phyloP scores from a whole-genome alignment of 2,888 invertebrate genomes.

The Phortica okadai region DNA sequence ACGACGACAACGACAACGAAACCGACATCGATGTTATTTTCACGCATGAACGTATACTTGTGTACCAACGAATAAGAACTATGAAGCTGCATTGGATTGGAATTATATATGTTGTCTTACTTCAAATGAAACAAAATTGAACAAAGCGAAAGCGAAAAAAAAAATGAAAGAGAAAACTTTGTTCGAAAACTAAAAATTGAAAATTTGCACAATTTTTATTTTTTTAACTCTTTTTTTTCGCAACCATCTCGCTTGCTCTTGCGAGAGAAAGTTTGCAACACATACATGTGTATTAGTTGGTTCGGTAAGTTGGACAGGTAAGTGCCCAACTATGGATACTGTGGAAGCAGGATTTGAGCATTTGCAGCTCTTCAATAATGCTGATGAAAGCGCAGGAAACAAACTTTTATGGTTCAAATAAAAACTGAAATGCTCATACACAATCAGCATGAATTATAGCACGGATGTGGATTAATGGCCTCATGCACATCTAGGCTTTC shows the following conservation, averaged over 20 bases:
- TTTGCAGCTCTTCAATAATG: conserved; percentile 16
- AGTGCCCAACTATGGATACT: conserved; percentile 19
- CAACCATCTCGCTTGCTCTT: neutral
- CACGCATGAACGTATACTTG: conserved; percentile 22
- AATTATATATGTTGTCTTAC: conserved; percentile 37
- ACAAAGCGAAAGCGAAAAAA: conserved; percentile 12
- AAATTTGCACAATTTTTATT: conserved; percentile 41
- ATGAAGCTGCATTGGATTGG: conserved; percentile 31
- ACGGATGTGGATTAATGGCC: conserved; percentile 70
- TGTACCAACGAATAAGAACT: conserved; percentile 21
- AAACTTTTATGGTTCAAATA: conserved; percentile 71
- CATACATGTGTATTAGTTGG: too few relatives aligned
- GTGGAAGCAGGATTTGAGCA: conserved; percentile 18
- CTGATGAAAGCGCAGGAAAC: conserved; percentile 69
- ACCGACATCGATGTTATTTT: neutral
- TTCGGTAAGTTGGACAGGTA: conserved; percentile 42
- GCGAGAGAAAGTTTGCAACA: conserved; percentile 5
- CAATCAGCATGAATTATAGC: conserved; percentile 71
- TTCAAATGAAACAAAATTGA: conserved; percentile 27
- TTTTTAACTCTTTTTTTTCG: neutral
- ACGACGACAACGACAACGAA: neutral
- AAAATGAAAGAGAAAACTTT: conserved; percentile 17
- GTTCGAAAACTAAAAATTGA: conserved; percentile 39
- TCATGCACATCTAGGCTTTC: conserved; percentile 27
- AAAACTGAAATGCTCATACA: conserved; percentile 69